phyloP scores from a whole-genome alignment of 2,888 invertebrate genomes.

The Neria commutata region DNA sequence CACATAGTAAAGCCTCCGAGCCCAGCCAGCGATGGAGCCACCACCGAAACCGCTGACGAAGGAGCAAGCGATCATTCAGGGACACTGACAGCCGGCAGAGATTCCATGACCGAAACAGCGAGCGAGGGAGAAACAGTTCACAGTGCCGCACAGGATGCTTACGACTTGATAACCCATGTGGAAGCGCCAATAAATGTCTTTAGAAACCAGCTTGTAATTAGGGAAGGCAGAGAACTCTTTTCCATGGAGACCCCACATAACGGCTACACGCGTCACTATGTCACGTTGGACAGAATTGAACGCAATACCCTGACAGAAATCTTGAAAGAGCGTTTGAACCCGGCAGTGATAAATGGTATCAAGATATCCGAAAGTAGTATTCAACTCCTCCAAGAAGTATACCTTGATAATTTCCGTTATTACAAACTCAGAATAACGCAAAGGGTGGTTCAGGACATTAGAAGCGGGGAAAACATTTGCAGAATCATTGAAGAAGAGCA shows the following conservation, averaged over 20 bases:
- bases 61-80: too few relatives aligned
- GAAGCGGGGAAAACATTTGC: constrained; percentile 5
- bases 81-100: too few relatives aligned
- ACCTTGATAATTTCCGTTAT: neutral
- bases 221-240: neutral
- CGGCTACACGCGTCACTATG: neutral
- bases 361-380: neutral
- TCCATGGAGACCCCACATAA: neutral
- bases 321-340: neutral
- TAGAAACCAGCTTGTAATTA: constrained; percentile 12
- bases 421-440: constrained; percentile 15
- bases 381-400: constrained; percentile 2
- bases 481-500: constrained; percentile 16
- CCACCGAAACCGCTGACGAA: too few relatives aligned
- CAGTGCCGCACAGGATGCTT: constrained; percentile 12
- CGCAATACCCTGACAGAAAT: neutral
- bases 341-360: neutral
- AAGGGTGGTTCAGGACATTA: constrained; percentile 23
- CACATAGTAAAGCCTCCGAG: too few relatives aligned
- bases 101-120: neutral
- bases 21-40: too few relatives aligned
- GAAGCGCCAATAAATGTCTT: constrained; percentile 16
- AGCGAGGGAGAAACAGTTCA: constrained; percentile 3
- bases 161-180: constrained; percentile 7
- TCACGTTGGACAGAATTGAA: neutral